Evolutionary conservation across 2,113 vertebrate genomes (phyloP).

Genomic region (Hippopotamus amphibius): DNA sequence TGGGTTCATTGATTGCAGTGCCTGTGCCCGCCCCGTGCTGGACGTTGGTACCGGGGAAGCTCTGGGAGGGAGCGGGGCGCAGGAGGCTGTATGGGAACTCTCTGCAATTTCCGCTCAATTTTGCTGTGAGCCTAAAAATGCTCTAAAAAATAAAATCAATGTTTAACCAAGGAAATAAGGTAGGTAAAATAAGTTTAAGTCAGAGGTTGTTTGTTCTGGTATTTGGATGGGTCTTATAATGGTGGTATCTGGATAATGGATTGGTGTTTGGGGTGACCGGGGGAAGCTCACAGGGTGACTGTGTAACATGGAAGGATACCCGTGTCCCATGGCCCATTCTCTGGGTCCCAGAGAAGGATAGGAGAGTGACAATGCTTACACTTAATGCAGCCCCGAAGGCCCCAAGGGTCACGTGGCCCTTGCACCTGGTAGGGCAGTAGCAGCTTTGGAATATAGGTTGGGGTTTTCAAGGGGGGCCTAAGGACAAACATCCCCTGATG

Average conservation of each 20-base stretch:
- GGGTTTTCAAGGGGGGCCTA: not conserved
- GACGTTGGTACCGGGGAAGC: too few species aligned
- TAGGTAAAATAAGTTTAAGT: slow-evolving; percentile 17
- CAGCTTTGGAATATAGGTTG: not conserved
- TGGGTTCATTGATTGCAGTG: not conserved
- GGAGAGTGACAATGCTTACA: not conserved
- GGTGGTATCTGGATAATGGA: not conserved
- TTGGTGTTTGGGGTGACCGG: not conserved
- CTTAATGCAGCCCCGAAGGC: not conserved
- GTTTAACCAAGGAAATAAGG: not conserved
- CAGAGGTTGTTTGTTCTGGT: not conserved
- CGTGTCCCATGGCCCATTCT: not conserved
- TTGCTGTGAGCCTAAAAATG: slow-evolving; percentile 1
- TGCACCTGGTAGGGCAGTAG: not conserved
- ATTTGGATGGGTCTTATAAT: not conserved
- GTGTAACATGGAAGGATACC: not conserved
- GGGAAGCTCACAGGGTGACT: not conserved
- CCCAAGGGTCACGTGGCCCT: not conserved
- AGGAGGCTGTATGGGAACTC: not conserved
- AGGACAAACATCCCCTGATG: not conserved
- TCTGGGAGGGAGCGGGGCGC: not conserved
- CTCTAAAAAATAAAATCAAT: not conserved
- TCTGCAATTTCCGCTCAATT: not conserved
- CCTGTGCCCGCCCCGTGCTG: not conserved
- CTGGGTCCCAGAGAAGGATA: not conserved